These are phyloP conservation scores for Larimichthys crocea DNA, from an alignment of 2,113 vertebrate species.

Conservation along the genomic window DNA sequence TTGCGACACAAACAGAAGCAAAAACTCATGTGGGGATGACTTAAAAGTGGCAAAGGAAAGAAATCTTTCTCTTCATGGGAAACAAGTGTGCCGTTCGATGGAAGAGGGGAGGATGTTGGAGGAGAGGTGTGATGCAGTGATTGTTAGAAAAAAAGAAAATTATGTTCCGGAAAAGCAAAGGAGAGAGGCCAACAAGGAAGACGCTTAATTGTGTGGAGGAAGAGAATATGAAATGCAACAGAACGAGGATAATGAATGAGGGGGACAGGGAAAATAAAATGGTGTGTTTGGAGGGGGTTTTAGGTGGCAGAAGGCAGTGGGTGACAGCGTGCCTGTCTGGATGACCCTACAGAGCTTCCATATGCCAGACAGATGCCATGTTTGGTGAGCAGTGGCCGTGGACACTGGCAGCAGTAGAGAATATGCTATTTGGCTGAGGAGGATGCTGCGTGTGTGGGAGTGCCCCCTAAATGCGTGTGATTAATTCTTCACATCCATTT, in stretches of 20 bases:
- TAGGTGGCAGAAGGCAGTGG: slow-evolving; percentile 56
- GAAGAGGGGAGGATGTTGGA: background rate
- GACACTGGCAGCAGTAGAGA: slow-evolving; percentile 46
- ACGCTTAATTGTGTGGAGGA: background rate
- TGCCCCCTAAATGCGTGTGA: slow-evolving; percentile 2
- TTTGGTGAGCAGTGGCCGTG: slow-evolving; percentile 59
- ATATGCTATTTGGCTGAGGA: slow-evolving; percentile 17
- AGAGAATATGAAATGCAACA: background rate
- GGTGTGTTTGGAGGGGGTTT: slow-evolving; percentile 23
- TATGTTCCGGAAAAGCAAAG: background rate
- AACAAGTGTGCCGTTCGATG: slow-evolving; percentile 17
- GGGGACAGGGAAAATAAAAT: background rate
- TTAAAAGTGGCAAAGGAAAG: slow-evolving; percentile 27
- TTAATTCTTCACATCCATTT: slow-evolving; percentile 13
- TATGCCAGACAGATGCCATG: slow-evolving; percentile 78
- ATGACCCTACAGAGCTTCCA: slow-evolving; percentile 76
- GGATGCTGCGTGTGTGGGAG: slow-evolving; percentile 9
- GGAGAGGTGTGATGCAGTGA: background rate
- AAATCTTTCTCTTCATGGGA: slow-evolving; percentile 27
- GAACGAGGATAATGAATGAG: background rate
- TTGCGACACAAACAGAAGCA: slow-evolving; percentile 50
- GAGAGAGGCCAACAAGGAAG: slow-evolving; percentile 5
- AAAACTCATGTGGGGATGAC: slow-evolving; percentile 39
- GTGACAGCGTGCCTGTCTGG: slow-evolving; percentile 60
- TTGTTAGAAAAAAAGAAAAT: background rate